Conservation (phyloP, 1,140 invertebrate species). For the Apis cerana region DNA sequence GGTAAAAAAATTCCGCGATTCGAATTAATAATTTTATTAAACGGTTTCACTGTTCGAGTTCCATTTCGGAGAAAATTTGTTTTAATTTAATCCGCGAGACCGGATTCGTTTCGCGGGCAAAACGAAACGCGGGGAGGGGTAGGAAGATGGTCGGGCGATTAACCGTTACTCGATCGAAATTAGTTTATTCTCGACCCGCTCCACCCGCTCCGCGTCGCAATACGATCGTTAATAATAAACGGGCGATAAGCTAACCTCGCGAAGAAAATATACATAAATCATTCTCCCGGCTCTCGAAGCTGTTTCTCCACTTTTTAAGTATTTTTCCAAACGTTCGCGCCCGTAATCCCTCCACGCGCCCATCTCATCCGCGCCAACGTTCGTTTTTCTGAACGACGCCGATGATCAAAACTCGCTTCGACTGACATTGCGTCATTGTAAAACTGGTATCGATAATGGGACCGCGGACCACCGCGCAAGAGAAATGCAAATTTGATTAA, state of each 20-base stretch:
- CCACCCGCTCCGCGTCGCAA: background rate
- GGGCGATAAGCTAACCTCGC: background rate
- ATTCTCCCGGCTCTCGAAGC: constrained; percentile 1
- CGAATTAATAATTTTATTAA: background rate
- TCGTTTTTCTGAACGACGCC: background rate
- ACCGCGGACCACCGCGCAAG: background rate
- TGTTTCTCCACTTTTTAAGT: background rate
- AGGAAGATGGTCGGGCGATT: background rate
- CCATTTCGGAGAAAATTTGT: background rate
- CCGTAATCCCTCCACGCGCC: background rate
- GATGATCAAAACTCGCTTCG: background rate
- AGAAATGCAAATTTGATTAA: constrained; percentile 50
- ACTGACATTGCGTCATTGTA: constrained; percentile 4
- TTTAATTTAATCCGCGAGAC: background rate
- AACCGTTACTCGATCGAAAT: background rate
- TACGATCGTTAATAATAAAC: background rate
- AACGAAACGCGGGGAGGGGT: background rate
- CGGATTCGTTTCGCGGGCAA: background rate
- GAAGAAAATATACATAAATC: background rate
- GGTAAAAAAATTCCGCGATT: background rate
- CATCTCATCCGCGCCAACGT: background rate
- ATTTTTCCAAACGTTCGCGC: background rate
- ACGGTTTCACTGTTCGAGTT: background rate
- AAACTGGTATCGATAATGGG: constrained; percentile 22
- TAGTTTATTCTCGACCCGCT: background rate